A percentile compares a stretch with the other conserved stretches of the same genome.
These are phyloP conservation scores for Syngnathus scovelli DNA, from an alignment of 2,113 vertebrate species.

Conservation along the genomic window DNA sequence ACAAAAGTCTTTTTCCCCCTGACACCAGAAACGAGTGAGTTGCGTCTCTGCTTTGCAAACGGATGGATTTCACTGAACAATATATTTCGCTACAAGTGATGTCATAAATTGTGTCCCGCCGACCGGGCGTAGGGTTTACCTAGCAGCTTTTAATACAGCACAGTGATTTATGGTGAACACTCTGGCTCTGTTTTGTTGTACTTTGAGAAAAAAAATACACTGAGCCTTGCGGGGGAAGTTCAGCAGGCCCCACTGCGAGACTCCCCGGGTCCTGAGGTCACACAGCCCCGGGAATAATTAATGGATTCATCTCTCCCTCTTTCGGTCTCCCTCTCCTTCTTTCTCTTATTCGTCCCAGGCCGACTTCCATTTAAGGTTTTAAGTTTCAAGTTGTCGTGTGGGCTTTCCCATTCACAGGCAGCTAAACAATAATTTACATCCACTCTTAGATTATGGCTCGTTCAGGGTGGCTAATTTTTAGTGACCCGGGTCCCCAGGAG, in stretches of 20 bases:
- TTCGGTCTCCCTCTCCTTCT: not conserved
- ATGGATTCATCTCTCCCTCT: conserved; percentile 15
- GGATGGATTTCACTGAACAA: conserved; percentile 58
- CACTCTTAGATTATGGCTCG: not conserved
- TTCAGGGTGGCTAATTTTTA: conserved; percentile 5
- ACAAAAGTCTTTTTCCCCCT: conserved; percentile 15
- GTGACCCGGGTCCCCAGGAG: not conserved
- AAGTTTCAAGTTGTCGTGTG: not conserved
- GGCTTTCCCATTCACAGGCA: not conserved
- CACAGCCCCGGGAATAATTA: conserved; percentile 12
- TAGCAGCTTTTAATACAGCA: conserved; percentile 51
- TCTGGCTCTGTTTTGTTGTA: conserved; percentile 28
- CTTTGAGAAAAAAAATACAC: conserved; percentile 23
- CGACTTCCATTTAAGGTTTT: conserved; percentile 4
- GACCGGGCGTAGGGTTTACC: conserved; percentile 48
- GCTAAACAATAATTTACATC: not conserved
- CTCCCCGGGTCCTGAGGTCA: conserved; percentile 35
- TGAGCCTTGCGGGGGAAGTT: conserved; percentile 10
- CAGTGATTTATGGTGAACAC: conserved; percentile 51
- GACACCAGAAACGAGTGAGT: conserved; percentile 5
- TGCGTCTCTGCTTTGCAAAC: conserved; percentile 20
- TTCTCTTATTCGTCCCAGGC: not conserved
- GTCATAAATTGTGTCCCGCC: conserved; percentile 51
- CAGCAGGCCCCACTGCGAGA: conserved; percentile 11
- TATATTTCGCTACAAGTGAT: conserved; percentile 53